Conservation (phyloP, 2,888 invertebrate species). For the Sisyra terminalis region DNA sequence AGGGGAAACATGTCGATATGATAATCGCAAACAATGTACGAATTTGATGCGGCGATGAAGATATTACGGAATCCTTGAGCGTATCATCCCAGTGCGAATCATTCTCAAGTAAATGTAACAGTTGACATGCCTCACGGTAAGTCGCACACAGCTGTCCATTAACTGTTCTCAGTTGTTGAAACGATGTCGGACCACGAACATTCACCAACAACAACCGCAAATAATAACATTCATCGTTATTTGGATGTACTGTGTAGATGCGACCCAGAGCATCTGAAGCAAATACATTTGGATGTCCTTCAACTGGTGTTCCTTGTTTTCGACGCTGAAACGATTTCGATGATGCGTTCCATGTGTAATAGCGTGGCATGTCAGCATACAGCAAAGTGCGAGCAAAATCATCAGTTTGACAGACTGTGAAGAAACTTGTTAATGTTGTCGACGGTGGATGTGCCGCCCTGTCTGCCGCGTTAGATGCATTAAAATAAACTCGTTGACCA, state of each 20-base stretch:
- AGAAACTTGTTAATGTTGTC: constrained; percentile 10
- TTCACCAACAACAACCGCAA: constrained; percentile 11
- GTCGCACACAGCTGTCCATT: constrained; percentile 5
- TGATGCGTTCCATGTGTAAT: constrained; percentile 13
- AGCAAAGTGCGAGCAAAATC: constrained; percentile 10
- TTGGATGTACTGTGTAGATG: no score
- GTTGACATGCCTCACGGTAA: constrained; percentile 12
- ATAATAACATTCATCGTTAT: no score
- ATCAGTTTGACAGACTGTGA: constrained; percentile 4
- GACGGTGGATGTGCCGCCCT: constrained; percentile 16
- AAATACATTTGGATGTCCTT: no score
- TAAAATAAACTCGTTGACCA: constrained; percentile 19
- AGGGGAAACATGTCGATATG: constrained; percentile 16
- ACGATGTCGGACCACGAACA: constrained; percentile 13
- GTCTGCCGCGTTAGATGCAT: no score
- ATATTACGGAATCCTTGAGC: constrained; percentile 14
- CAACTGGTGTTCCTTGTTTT: constrained; percentile 13
- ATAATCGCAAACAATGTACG: constrained; percentile 18
- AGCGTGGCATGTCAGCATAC: constrained; percentile 12
- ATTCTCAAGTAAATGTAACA: constrained; percentile 15
- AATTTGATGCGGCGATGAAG: constrained; percentile 15
- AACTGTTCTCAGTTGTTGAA: constrained; percentile 13
- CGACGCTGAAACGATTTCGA: constrained; percentile 9
- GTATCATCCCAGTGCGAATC: constrained; percentile 14
- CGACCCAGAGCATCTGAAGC: no score